Evolutionary conservation across 2,113 vertebrate genomes (phyloP), one percentile per base, ranked within the genome.

Genomic region (Talpa occidentalis): DNA sequence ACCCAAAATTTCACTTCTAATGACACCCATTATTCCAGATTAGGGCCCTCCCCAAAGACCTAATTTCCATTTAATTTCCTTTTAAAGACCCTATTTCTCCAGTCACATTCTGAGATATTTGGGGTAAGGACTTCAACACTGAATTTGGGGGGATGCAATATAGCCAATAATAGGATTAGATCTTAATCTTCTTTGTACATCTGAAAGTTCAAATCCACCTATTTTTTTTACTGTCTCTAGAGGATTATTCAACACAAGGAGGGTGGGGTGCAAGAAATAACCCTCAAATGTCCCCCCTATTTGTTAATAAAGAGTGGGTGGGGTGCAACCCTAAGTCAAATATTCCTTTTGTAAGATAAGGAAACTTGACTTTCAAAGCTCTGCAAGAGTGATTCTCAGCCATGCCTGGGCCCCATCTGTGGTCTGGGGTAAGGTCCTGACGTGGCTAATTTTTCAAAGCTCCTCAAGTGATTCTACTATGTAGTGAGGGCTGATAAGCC

Each of bases 281-380:
- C 40, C 9, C 6, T 87, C 24, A 42, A 10, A 4, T 21, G 2
- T 4, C 19, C 3, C 8, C 28, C 21, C 67, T 11, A 67, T 84
- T 49, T 92, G 7, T 67, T 28, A 24, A 44, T 37, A 17, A 47
- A 80, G 81, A 88, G 11, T 37, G n/a, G 15, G 17, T 89, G n/a
- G 30, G 3, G 70, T 49, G 30, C 6, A 44, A 15, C 14, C 14
- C 3, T 32, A 9, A 10, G 8, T 24, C 52, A 56, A 32, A 74
- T 52, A 16, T 81, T 84, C 66, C 67, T 92, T 35, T 79, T 83
- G 70, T 21, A 74, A 73, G 32, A 22, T 70, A 60, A 84, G 52
- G 37, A 72, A 37, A 24, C 80, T 72, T 74, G 56, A 70, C 44
- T 89, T 83, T 93, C 60, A 80, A n/a, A 92, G 54, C 60, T 66